phyloP scores from a whole-genome alignment of 37 sponge, comb jelly and placozoan genomes.

The Dysidea cf. avara region DNA sequence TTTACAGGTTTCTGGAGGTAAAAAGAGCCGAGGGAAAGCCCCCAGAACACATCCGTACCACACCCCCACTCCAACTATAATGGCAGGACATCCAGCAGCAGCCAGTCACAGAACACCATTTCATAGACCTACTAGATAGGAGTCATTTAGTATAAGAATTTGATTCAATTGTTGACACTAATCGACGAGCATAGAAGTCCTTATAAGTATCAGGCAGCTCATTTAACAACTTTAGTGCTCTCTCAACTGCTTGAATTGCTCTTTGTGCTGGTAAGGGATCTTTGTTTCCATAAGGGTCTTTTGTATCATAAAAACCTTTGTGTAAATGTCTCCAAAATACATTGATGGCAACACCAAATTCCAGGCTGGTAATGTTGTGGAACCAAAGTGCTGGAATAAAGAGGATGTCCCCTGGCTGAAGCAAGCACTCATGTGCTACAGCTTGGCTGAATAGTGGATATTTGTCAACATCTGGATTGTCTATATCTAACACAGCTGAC shows the following conservation, averaged over 20 bases:
- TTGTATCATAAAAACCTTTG: slow-evolving; percentile 57
- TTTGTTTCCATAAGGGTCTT: slow-evolving; percentile 89
- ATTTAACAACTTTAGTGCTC: slow-evolving; percentile 55
- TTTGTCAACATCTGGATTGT: slow-evolving; percentile 62
- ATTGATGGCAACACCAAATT: slow-evolving; percentile 89
- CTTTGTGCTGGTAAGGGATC: slow-evolving; percentile 80
- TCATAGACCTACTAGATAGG: no score
- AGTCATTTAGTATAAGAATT: slow-evolving; percentile 12
- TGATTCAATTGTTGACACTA: slow-evolving; percentile 46
- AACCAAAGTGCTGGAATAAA: slow-evolving; percentile 97
- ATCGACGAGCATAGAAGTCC: slow-evolving; percentile 75
- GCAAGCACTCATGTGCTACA: slow-evolving; percentile 37
- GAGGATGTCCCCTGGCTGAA: slow-evolving; percentile 84
- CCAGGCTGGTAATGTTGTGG: slow-evolving; percentile 78
- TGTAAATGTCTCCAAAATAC: slow-evolving; percentile 88
- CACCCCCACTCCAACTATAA: no score
- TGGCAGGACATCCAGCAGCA: no score
- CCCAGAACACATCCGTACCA: no score
- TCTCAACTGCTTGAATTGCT: slow-evolving; percentile 68
- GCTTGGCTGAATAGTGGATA: slow-evolving; percentile 72
- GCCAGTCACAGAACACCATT: no score
- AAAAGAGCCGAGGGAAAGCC: no score
- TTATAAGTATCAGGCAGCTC: slow-evolving; percentile 78
- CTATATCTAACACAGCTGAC: slow-evolving; percentile 77
- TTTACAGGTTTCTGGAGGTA: no score